Conservation (phyloP, 2,888 invertebrate genomes). For the Cephus pygmeus region DNA sequence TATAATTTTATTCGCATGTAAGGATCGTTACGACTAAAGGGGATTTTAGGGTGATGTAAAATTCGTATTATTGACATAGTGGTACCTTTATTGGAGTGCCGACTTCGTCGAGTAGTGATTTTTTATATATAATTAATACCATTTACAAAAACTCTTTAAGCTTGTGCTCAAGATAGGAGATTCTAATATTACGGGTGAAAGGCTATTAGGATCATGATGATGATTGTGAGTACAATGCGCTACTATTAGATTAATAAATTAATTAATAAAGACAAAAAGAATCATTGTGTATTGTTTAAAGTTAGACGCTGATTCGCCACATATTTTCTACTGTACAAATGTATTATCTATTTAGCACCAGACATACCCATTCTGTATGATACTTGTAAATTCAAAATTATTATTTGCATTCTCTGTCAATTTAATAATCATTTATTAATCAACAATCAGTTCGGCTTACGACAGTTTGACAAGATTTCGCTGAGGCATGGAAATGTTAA, state of each 20-base stretch:
- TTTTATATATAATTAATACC: neutral
- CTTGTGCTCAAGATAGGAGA: neutral
- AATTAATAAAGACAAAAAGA: neutral
- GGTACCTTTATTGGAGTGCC: neutral
- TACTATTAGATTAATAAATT: neutral
- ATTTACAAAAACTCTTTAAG: neutral
- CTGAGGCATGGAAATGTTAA: neutral
- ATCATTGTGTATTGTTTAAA: neutral
- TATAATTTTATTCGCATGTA: neutral
- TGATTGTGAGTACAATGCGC: neutral
- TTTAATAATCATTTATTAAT: neutral
- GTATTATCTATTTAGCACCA: neutral
- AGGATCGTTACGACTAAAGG: neutral
- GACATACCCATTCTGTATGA: neutral
- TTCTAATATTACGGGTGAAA: neutral
- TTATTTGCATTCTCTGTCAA: neutral
- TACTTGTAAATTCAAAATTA: neutral
- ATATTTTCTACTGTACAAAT: neutral
- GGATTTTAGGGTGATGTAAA: neutral
- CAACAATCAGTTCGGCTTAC: neutral
- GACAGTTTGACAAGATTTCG: neutral
- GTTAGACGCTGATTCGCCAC: neutral
- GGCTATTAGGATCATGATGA: neutral
- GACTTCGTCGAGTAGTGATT: neutral
- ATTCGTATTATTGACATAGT: neutral